Evolutionary conservation across 2,888 invertebrate species (phyloP), one percentile per base, ranked within the genome.

Genomic region (Metallyticus violacea): DNA sequence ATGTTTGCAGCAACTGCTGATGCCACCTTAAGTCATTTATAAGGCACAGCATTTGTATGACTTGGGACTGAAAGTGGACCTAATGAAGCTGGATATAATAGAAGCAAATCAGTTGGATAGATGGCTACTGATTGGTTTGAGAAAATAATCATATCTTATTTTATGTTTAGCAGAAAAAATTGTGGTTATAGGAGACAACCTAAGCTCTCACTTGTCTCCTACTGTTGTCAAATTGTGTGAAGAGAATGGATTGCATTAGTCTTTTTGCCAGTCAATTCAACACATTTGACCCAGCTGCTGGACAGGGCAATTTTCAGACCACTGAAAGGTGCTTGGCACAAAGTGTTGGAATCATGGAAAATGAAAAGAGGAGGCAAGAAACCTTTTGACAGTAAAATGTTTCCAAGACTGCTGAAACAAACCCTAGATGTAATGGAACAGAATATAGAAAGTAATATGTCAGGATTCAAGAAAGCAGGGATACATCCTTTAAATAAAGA

Each of bases 191-290:
- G 29, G 29, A 6, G 29, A 29, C 29, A 29, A 29, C 6, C 6
- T 29, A 29, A 29, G 29, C 6, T 29, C 29, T 29, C 29, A 29
- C 29, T 29, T 29, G 29, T 90, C 89, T 81, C 26, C 87, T 25
- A 88, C 89, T 40, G 89, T 91, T 28, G 88, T 91, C 22, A 40
- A 89, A 82, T 28, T 88, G 30, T 92, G 91, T 88, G 90, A 86
- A 89, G 90, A 77, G 88, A 91, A 83, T 88, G 91, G 88, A 91
- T 91, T 79, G 84, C 86, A n/a, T 91, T 91, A 89, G 88, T 91
- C 7, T 90, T 89, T 87, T 88, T 91, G n/a, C 90, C 91, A 6
- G 87, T 90, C 7, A 91, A 91, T 87, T 88, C 90, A 9, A 91
- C 90, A 0, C 90, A 91, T 85, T 78, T 91, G 9, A 29, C n/a